Evolutionary conservation across 2,113 vertebrate genomes (phyloP).

Genomic region (Phodopus roborovskii): DNA sequence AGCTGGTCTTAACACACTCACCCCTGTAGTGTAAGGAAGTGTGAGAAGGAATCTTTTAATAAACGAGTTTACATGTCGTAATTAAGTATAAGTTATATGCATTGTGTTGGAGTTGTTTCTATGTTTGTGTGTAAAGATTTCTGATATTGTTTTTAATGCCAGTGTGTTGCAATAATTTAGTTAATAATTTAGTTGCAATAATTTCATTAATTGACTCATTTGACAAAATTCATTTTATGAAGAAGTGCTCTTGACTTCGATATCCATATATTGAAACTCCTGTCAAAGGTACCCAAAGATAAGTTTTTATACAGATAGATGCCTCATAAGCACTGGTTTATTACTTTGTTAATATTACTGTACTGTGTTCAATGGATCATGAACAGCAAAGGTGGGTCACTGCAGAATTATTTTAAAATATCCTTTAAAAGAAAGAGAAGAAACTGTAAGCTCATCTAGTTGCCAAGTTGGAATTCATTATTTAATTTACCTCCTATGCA

Average conservation of each 20-base stretch:
- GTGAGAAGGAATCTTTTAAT: conserved; percentile 67
- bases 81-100: conserved; percentile 55
- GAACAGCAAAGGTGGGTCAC: conserved; percentile 35
- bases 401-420: conserved; percentile 44
- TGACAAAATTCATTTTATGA: conserved; percentile 53
- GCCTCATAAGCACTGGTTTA: conserved; percentile 44
- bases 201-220: conserved; percentile 43
- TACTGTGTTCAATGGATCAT: conserved; percentile 61
- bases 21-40: conserved; percentile 42
- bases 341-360: conserved; percentile 44
- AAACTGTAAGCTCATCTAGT: conserved; percentile 47
- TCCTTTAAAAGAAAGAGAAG: conserved; percentile 58
- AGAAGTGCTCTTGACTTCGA: conserved; percentile 70
- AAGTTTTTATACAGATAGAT: conserved; percentile 59
- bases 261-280: conserved; percentile 54
- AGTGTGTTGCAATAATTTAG: conserved; percentile 60
- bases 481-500: conserved; percentile 75
- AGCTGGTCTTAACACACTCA: conserved; percentile 55
- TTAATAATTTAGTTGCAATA: too few species aligned
- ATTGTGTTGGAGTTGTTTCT: conserved; percentile 53
- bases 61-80: conserved; percentile 70
- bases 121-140: conserved; percentile 54
- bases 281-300: conserved; percentile 65
- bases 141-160: conserved; percentile 28
- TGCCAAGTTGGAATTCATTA: conserved; percentile 64